Percentiles rank a stretch among this genome's conserved stretches.
Evolutionary conservation across 1,140 invertebrate species (phyloP).

Genomic region (Drosophila oshimai): DNA sequence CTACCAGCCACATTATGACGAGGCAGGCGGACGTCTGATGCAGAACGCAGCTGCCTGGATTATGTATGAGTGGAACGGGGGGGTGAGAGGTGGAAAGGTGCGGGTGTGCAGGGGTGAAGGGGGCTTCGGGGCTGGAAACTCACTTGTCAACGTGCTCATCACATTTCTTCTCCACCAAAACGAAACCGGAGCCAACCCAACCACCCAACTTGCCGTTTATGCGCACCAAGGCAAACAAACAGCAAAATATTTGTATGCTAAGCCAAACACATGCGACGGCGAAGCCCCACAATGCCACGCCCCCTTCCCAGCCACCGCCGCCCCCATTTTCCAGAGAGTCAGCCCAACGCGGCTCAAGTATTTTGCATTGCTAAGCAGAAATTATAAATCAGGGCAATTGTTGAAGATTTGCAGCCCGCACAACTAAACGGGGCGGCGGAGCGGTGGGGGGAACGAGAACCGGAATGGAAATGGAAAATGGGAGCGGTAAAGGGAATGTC

Average conservation of each 20-base stretch:
- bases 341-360: slow-evolving; percentile 72
- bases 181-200: neutral
- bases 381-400: slow-evolving; percentile 81
- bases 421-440: slow-evolving; percentile 66
- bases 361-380: slow-evolving; percentile 81
- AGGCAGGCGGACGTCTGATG: slow-evolving; percentile 65
- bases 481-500: neutral
- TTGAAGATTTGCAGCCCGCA: slow-evolving; percentile 80
- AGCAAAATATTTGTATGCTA: slow-evolving; percentile 81
- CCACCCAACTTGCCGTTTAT: slow-evolving; percentile 50
- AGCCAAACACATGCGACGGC: slow-evolving; percentile 76
- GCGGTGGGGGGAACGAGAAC: slow-evolving; percentile 7
- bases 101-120: neutral
- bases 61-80: slow-evolving; percentile 53
- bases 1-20: slow-evolving; percentile 76
- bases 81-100: neutral
- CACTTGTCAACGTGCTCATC: slow-evolving; percentile 75
- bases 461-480: slow-evolving; percentile 31
- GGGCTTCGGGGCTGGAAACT: slow-evolving; percentile 32
- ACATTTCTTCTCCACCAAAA: slow-evolving; percentile 50
- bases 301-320: neutral
- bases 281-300: slow-evolving; percentile 58
- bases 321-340: slow-evolving; percentile 3
- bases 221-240: slow-evolving; percentile 78
- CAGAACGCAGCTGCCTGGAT: slow-evolving; percentile 66